Conservation (phyloP, 2,797 vertebrate species). For the Hippoglossus hippoglossus region DNA sequence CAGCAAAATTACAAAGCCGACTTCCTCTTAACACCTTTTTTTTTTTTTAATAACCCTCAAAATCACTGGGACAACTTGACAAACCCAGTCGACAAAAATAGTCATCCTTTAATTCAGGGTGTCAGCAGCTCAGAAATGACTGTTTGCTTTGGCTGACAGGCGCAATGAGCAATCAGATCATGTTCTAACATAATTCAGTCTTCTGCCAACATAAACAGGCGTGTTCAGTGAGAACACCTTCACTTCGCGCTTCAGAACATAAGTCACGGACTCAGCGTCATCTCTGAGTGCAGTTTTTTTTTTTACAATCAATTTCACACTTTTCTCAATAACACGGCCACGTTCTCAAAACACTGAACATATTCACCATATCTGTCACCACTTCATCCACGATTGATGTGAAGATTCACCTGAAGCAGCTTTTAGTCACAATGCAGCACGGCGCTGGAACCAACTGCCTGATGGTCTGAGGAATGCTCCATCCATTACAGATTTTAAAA, state of each 20-base stretch:
- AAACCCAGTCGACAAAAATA: background rate
- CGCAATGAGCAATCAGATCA: background rate
- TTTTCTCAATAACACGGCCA: background rate
- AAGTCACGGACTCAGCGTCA: background rate
- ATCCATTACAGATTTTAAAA: no score
- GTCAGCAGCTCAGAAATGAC: background rate
- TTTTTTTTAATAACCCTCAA: background rate
- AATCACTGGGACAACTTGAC: background rate
- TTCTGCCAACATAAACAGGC: background rate
- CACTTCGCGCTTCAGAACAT: background rate
- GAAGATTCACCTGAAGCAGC: no score
- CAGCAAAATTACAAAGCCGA: no score
- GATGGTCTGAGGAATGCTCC: no score
- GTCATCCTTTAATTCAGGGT: background rate
- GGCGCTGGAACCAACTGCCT: no score
- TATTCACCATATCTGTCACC: background rate
- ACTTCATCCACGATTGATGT: no score
- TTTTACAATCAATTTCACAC: background rate
- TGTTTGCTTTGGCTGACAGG: background rate
- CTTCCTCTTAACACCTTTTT: no score
- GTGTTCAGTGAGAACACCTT: background rate
- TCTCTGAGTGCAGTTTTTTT: background rate
- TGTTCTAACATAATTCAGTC: background rate
- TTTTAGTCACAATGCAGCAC: no score
- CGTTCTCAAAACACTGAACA: background rate